A percentile compares a stretch with the other conserved stretches of the same genome.
phyloP scores from a whole-genome alignment of 2,797 vertebrate genomes.

The Eleutherodactylus coqui region DNA sequence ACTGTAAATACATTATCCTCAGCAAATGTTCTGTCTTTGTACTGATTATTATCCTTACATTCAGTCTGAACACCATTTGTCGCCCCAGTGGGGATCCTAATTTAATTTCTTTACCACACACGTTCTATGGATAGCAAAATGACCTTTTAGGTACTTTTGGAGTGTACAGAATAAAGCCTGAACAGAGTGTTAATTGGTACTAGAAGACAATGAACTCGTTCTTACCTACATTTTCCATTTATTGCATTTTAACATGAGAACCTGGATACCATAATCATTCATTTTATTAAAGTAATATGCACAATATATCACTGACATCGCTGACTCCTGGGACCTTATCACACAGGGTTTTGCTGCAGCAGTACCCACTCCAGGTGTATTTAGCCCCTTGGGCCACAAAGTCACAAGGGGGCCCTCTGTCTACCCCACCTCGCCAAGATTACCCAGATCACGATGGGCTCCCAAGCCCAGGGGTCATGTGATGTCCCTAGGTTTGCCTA shows the following conservation, averaged over 20 bases:
- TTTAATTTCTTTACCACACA: not conserved
- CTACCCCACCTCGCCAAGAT: not conserved
- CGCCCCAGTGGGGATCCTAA: not conserved
- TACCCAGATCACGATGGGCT: not conserved
- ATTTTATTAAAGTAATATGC: not conserved
- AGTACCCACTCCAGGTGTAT: not conserved
- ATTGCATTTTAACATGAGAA: not conserved
- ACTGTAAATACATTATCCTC: constrained; percentile 4
- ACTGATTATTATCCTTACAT: not conserved
- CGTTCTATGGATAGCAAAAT: not conserved
- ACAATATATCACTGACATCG: not conserved
- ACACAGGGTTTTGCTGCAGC: not conserved
- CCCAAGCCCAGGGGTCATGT: not conserved
- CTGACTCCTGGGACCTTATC: not conserved
- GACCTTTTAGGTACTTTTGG: not conserved
- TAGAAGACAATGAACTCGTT: not conserved
- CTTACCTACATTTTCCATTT: not conserved
- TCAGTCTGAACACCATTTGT: not conserved
- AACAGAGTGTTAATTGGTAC: not conserved
- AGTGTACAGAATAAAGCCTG: not conserved
- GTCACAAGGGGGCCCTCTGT: not conserved
- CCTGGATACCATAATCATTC: not conserved
- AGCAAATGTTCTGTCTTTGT: not conserved
- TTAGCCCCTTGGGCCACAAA: not conserved
- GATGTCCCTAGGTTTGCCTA: not conserved